Percentiles rank a stretch among this genome's conserved stretches.
These are phyloP conservation scores for Drosophila saltans DNA, from an alignment of 1,140 invertebrate species.

Conservation along the genomic window DNA sequence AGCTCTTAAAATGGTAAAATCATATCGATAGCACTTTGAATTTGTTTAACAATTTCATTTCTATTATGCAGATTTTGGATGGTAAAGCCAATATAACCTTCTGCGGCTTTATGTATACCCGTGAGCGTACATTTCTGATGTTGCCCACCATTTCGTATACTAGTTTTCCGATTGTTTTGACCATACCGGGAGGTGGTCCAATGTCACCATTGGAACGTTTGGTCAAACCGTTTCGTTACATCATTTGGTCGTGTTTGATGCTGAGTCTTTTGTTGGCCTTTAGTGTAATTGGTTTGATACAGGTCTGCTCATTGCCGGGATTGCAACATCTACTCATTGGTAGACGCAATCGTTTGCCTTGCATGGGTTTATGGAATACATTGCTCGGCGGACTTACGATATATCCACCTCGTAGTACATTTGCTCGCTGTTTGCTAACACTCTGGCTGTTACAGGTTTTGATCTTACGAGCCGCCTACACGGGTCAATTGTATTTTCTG, in stretches of 20 bases:
- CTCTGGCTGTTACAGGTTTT: conserved; percentile 66
- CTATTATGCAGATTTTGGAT: conserved; percentile 56
- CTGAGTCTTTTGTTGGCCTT: conserved; percentile 38
- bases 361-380: conserved; percentile 53
- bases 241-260: conserved; percentile 66
- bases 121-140: conserved; percentile 53
- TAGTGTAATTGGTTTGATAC: conserved; percentile 41
- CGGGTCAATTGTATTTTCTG: conserved; percentile 64
- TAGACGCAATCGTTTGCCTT: conserved; percentile 49
- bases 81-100: conserved; percentile 67
- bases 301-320: not conserved
- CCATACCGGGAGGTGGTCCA: conserved; percentile 50
- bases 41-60: not conserved
- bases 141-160: conserved; percentile 57
- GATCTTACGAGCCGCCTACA: conserved; percentile 70
- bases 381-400: conserved; percentile 46
- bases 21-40: too few species aligned
- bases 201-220: conserved; percentile 63
- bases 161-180: conserved; percentile 61
- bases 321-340: conserved; percentile 58
- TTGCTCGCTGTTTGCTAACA: conserved; percentile 60
- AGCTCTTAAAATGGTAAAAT: conserved; percentile 60
- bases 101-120: conserved; percentile 63
- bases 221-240: conserved; percentile 54
- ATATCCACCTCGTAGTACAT: conserved; percentile 55